Base-by-base conservation (phyloP, 2,113 vertebrate species). In the Agelaius phoeniceus region DNA sequence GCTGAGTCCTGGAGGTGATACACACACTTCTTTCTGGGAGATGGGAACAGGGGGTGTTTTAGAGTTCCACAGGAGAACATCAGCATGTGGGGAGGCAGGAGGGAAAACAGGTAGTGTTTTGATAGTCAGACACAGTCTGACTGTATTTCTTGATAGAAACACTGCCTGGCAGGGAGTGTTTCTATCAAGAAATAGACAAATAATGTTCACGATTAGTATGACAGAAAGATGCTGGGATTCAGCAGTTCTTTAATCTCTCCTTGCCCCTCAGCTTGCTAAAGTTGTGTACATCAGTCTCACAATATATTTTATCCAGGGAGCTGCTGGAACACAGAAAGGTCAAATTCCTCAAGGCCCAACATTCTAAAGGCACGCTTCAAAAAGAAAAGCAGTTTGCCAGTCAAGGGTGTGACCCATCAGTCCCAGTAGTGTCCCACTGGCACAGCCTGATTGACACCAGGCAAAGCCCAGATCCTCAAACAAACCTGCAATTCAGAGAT, bases 181-280 rank as follows among this genome's bases (percentile, higher is more conserved):
- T 87, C 49, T 76, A 5, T 75, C 26, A 31, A 80, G 59, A 88
- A 87, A 37, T 3, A 73, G 26, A 74, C 7, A 41, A 76, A 39
- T 35, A 67, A 39, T 0, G 0, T 52, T 68, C 31, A 49, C 13
- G 37, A n/a, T 11, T 44, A 49, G 7, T 19, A 33, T 0, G 0
- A 11, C 35, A 68, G 49, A 62, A 41, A 28, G 27, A 37, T 21
- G 13, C 20, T 59, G 55, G 15, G 33, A 5, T 44, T 57, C 22
- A 30, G 71, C 15, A 66, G 58, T 74, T 91, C 52, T 61, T 79
- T 48, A 19, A 35, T 65, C 44, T 49, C 41, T 67, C 39, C 37
- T 37, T 54, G 37, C 7, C 46, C 15, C 21, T 65, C 66, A 28
- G 23, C 57, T 66, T 79, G 58, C 51, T 85, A 7, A 23, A 22